Conservation (phyloP, 2,113 vertebrate genomes). For the Phylloscopus whistleri region DNA sequence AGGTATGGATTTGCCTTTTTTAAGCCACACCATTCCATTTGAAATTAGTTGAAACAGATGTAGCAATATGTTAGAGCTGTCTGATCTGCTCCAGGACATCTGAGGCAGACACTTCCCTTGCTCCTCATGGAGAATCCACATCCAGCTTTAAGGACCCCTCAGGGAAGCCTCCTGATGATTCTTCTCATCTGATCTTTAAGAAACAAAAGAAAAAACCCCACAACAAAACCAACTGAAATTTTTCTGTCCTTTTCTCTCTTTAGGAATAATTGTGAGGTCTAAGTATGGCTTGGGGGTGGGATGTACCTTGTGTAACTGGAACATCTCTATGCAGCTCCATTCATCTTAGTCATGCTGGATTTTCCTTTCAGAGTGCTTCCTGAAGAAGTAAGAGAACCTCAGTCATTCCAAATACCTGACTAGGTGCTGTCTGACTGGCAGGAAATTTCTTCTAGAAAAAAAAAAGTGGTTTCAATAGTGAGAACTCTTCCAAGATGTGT, state of each 20-base stretch:
- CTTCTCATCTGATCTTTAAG: not conserved
- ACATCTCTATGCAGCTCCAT: not conserved
- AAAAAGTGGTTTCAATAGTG: fast-evolving
- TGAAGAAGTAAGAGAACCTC: not conserved
- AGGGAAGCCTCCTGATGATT: not conserved
- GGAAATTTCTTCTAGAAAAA: not conserved
- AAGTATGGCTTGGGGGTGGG: not conserved
- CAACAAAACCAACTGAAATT: not conserved
- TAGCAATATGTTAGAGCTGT: not conserved
- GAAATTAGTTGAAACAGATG: not conserved
- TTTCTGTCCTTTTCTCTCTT: not conserved
- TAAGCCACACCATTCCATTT: not conserved
- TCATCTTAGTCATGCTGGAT: not conserved
- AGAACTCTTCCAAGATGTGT: not conserved
- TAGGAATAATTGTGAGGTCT: not conserved
- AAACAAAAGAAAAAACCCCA: no score
- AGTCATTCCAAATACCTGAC: not conserved
- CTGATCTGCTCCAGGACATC: not conserved
- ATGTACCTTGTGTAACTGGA: not conserved
- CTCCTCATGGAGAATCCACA: not conserved
- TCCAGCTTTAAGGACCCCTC: not conserved
- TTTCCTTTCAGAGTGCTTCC: not conserved
- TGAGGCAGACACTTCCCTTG: not conserved
- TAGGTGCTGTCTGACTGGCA: not conserved
- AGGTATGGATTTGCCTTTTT: not conserved